phyloP scores from a whole-genome alignment of 2,888 invertebrate species.

The Heteropelma amictum region DNA sequence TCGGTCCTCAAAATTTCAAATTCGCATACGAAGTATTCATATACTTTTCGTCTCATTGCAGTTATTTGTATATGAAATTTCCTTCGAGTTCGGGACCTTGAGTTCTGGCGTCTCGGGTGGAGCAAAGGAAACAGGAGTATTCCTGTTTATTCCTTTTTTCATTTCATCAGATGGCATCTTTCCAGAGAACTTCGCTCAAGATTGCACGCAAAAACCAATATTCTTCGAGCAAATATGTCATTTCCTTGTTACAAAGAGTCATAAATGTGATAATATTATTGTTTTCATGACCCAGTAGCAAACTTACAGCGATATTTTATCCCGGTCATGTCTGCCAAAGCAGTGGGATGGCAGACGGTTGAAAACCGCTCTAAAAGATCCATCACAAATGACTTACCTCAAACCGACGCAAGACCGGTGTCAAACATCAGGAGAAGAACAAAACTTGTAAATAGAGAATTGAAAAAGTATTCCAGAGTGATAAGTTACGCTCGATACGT shows the following conservation, averaged over 20 bases:
- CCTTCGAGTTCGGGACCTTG: no score
- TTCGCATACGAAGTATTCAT: no score
- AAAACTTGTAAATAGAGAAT: slow-evolving; percentile 54
- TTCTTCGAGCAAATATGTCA: no score
- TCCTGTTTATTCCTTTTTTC: no score
- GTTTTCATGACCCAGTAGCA: not conserved
- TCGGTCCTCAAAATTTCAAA: no score
- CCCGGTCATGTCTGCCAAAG: not conserved
- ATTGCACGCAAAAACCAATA: no score
- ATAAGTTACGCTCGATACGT: slow-evolving; percentile 57
- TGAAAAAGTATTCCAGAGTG: slow-evolving; percentile 35
- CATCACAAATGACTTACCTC: slow-evolving; percentile 48
- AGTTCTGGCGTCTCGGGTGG: no score
- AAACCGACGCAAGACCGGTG: not conserved
- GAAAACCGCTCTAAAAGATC: slow-evolving; percentile 44
- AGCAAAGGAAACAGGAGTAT: no score
- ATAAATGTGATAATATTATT: not conserved
- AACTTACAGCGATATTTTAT: not conserved
- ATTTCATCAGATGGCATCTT: no score
- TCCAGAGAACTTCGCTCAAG: no score
- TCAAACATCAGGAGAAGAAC: slow-evolving; percentile 50
- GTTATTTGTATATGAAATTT: no score
- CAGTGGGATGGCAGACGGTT: slow-evolving; percentile 52
- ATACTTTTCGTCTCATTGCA: no score
- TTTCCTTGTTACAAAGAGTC: not conserved